A percentile compares a stretch with the other conserved stretches of the same genome.
Evolutionary conservation across 1,140 invertebrate genomes (phyloP).

Genomic region (Colletes gigas): DNA sequence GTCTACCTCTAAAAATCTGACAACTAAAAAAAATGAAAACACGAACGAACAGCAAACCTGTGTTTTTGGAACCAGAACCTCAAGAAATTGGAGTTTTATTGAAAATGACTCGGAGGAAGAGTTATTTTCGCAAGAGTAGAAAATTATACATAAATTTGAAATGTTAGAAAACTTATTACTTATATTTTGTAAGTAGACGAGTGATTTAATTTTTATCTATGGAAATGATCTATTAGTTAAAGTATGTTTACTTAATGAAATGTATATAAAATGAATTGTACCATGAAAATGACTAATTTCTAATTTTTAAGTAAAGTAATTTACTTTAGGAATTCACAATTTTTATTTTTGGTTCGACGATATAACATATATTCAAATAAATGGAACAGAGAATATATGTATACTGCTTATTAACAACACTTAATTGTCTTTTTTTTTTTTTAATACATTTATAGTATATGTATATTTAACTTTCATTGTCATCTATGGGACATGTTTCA

Average conservation of each 20-base stretch:
- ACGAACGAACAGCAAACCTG: neutral
- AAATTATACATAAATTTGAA: constrained; percentile 10
- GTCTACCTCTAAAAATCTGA: constrained; percentile 12
- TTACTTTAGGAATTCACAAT: too few relatives aligned
- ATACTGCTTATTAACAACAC: too few relatives aligned
- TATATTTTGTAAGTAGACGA: neutral
- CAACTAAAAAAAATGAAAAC: neutral
- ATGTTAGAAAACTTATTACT: neutral
- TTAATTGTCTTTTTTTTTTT: neutral
- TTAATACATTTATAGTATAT: neutral
- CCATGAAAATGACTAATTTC: too few relatives aligned
- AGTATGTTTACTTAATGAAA: neutral
- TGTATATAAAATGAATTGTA: neutral
- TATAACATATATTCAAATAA: too few relatives aligned
- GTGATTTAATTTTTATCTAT: neutral
- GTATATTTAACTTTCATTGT: neutral
- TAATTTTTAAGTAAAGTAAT: too few relatives aligned
- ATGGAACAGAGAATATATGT: too few relatives aligned
- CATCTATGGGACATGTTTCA: constrained; percentile 13
- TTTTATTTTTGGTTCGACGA: too few relatives aligned
- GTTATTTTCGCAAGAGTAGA: constrained; percentile 40
- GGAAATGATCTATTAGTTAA: neutral
- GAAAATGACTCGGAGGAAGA: constrained; percentile 55
- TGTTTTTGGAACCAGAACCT: neutral
- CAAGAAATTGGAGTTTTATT: neutral